Evolutionary conservation across 2,113 vertebrate species (phyloP), one percentile per base, ranked within the genome.

Genomic region (Amphilophus citrinellus): DNA sequence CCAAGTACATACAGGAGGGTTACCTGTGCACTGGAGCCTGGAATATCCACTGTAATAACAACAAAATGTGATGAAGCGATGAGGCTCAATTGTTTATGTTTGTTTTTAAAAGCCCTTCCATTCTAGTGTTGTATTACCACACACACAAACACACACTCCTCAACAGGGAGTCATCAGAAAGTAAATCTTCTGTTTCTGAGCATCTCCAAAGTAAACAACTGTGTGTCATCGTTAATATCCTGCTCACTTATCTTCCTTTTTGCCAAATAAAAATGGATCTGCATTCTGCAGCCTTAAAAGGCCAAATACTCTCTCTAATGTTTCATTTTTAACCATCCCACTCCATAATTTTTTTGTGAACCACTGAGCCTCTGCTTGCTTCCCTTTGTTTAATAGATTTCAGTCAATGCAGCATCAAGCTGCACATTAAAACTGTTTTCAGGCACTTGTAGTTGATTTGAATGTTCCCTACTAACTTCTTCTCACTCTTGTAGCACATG

Each of bases 401-500:
- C 14, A 66, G 11, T 50, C 24, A 2, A 10, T 32, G 57, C 1
- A 61, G 10, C 22, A 44, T 59, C 10, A 66, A 82, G 42, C 50
- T 78, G 14, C 3, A 68, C 15, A 59, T 10, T 15, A 0, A 22
- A 17, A 24, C 5, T 37, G 30, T 77, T 79, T 76, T 24, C 7
- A 53, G 35, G 53, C 15, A 61, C n/a, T 79, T 77, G 61, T 35
- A 60, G 20, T 27, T 9, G 56, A 30, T 17, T 37, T 37, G 22
- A 85, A 60, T 75, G 59, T 14, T 37, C n/a, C 18, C 7, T 65
- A 0, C 5, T 60, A 37, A 77, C 24, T 68, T 7, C 80, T 1
- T n/a, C n/a, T 86, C 10, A 30, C 57, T 58, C 61, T 1, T 88
- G 13, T 90, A 99, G 98, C 86, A 98, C 98, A n/a, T 99, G 98